Evolutionary conservation across 2,797 vertebrate genomes (phyloP), one percentile per base, ranked within the genome.

Genomic region (Enteromius viviparus): DNA sequence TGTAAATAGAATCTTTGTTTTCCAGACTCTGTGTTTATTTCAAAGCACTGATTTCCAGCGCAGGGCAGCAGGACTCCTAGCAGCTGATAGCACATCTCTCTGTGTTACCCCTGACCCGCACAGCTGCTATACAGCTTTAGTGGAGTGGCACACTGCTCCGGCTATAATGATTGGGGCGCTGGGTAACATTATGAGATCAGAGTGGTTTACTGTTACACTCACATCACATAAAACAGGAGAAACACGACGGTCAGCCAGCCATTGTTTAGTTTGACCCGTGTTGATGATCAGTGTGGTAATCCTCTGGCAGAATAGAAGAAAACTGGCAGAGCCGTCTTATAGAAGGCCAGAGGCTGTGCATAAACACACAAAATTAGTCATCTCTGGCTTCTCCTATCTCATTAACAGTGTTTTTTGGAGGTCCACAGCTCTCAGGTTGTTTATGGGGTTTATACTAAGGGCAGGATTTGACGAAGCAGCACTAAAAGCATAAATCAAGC

Each of bases 141-240:
- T 47, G 81, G 85, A 85, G 84, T 53, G 71, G 86, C 32, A 9
- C 90, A 81, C 81, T 85, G 85, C 87, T 90, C 83, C 80, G 76
- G 78, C 78, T 89, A 87, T 91, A 89, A 91, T 92, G 87, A 93
- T 92, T 93, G 89, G 88, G 88, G 83, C 85, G 87, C 88, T 85
- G 72, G 91, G 91, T 90, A 89, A 90, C 87, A 92, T 92, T 90
- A 91, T 90, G 86, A 85, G 90, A 93, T 93, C 90, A 90, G 88
- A 89, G 87, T 87, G 88, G 91, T 92, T 91, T 93, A 89, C 88
- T 51, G 14, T 87, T 89, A 88, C 87, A 80, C 88, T 92, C 89
- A 80, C 85, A 90, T 93, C 88, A 90, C 85, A 91, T 92, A 89
- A 93, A 93, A 90, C 80, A 77, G 87, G 86, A 88, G 87, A 87